Base-by-base conservation (phyloP, 2,797 vertebrate genomes). In the Sebastes taczanowskii region DNA sequence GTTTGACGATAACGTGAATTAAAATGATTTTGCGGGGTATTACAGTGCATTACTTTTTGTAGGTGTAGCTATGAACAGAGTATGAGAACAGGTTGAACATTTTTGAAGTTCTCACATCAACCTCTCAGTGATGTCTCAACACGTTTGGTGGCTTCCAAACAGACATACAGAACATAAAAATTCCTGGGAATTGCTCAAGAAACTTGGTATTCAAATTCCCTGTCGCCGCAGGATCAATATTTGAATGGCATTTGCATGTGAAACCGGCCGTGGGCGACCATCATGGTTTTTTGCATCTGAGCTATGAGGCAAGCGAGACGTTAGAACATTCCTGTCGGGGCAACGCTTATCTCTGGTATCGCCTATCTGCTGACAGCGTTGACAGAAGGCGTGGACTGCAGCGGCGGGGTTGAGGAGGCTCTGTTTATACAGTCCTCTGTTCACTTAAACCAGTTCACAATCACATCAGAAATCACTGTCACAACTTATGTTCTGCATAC, bases 221-320 rank as follows among this genome's bases (percentile, higher is more conserved):
- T 4, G 49, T 20, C 1, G 22, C 70, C 1, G 4, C 35, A 38
- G 69, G 72, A 56, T n/a, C 56, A 67, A 68, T 74, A 87, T 92
- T 91, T 92, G 87, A 84, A 86, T 88, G 22, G 18, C 14, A 87
- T 91, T 91, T 91, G 86, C 90, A 90, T 90, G 64, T 7, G 63
- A 52, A 52, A 58, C 2, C 7, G 2, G 53, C 80, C 27, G 77
- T 20, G 20, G 30, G 29, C 20, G 0, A 71, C 58, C 32, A n/a
- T 64, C 6, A 0, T 1, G 5, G 1, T 25, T 70, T 32, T 58
- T 68, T 49, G 5, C 59, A 23, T 55, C 64, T 16, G 34, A 58
- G 16, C 67, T 80, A 2, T 87, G 83, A 78, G 35, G 88, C 75
- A 88, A 87, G 65, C 0, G 22, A 73, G 67, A 74, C 42, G 10